These are phyloP conservation scores for Danio tinwini DNA, from an alignment of 2,797 vertebrate species.

Conservation along the genomic window DNA sequence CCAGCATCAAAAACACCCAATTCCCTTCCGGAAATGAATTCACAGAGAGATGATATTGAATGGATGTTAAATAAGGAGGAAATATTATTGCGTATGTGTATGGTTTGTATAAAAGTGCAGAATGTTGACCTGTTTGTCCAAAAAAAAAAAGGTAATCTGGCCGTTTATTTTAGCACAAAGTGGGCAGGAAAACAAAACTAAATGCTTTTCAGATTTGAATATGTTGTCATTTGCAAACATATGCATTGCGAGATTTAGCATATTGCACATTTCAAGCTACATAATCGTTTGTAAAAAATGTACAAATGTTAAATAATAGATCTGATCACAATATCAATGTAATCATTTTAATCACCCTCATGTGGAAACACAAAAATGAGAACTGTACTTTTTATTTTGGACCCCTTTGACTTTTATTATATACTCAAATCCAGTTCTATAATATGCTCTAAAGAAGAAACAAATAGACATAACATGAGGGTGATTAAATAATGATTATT, in stretches of 20 bases:
- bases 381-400: not conserved
- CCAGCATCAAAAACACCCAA: constrained; percentile 73
- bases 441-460: not conserved
- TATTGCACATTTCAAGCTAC: not conserved
- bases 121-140: constrained; percentile 61
- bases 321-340: not conserved
- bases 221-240: constrained; percentile 55
- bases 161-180: constrained; percentile 44
- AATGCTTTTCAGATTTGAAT: constrained; percentile 64
- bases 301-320: not conserved
- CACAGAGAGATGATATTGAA: constrained; percentile 80
- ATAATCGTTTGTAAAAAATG: constrained; percentile 1
- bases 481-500: not conserved
- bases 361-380: not conserved
- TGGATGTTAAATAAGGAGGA: constrained; percentile 38
- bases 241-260: constrained; percentile 7
- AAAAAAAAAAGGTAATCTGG: constrained; percentile 56
- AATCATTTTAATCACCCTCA: not conserved
- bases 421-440: not conserved
- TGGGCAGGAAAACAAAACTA: constrained; percentile 46
- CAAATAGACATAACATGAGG: not conserved
- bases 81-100: constrained; percentile 49
- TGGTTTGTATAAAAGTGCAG: constrained; percentile 71
- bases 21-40: constrained; percentile 73
- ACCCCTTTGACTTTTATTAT: not conserved